Conservation (phyloP, 2,888 invertebrate genomes). For the Pseudolycoriella hygida region DNA sequence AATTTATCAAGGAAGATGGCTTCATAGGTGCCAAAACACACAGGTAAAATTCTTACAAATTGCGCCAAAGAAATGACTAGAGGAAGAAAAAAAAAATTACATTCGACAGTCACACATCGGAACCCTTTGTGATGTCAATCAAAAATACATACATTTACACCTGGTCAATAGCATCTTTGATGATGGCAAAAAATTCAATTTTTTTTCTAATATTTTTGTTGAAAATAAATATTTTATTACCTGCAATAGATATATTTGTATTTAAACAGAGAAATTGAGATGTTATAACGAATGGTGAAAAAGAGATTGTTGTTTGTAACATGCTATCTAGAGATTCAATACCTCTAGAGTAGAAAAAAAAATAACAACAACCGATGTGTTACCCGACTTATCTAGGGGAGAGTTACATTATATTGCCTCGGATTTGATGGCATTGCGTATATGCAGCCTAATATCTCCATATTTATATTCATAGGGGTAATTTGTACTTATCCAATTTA, state of each 20-base stretch:
- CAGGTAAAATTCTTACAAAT: background rate
- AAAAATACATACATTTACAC: conserved; percentile 7
- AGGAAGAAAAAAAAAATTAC: background rate
- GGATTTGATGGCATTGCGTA: background rate
- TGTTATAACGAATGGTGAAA: background rate
- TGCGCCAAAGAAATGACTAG: background rate
- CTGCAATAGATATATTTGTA: conserved; percentile 4
- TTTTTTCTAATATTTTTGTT: background rate
- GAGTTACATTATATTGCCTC: background rate
- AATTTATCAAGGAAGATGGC: conserved; percentile 3
- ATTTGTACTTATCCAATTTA: conserved; percentile 7
- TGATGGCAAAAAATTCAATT: background rate
- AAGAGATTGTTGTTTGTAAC: too few relatives aligned
- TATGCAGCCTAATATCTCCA: background rate
- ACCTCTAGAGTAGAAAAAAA: too few relatives aligned
- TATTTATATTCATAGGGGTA: conserved; percentile 4
- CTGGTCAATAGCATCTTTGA: conserved; percentile 2
- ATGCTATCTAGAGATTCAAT: too few relatives aligned
- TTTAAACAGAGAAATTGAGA: conserved; percentile 1
- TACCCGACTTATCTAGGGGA: too few relatives aligned
- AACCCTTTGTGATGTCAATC: conserved; percentile 9
- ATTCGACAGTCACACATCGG: conserved; percentile 6
- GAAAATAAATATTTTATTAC: conserved; percentile 4
- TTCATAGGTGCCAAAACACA: conserved; percentile 2
- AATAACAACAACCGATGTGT: too few relatives aligned